Conservation (phyloP, 2,797 vertebrate species). For the Leptoclinus maculatus region DNA sequence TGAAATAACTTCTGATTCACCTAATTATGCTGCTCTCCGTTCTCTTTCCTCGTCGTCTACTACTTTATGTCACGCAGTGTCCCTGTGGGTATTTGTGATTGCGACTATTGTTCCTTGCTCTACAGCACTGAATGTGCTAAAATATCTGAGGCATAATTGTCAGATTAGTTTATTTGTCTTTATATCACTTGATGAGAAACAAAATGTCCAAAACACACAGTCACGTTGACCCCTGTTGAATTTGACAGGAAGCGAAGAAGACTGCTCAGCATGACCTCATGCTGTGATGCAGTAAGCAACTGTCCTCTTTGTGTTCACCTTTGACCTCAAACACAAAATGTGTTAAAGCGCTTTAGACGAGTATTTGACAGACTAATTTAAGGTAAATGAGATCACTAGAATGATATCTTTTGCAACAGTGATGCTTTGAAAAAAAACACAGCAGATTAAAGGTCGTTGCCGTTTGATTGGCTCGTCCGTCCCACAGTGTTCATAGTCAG, state of each 20-base stretch:
- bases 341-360: constrained; percentile 9
- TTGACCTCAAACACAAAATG: constrained; percentile 19
- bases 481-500: constrained; percentile 15
- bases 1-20: no score
- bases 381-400: not conserved
- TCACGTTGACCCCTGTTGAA: constrained; percentile 15
- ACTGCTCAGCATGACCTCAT: constrained; percentile 54
- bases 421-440: not conserved
- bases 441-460: not conserved
- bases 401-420: not conserved
- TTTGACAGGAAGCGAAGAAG: constrained; percentile 43
- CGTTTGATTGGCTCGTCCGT: constrained; percentile 7
- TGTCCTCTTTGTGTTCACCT: constrained; percentile 20
- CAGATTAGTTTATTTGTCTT: not conserved
- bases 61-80: not conserved
- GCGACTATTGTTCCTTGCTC: not conserved
- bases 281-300: constrained; percentile 40
- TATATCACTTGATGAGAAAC: constrained; percentile 17
- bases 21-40: no score
- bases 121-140: not conserved
- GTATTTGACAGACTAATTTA: constrained; percentile 8
- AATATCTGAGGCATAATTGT: not conserved
- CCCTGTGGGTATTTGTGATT: not conserved
- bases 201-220: constrained; percentile 16
- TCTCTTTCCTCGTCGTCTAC: no score